phyloP scores from a whole-genome alignment of 1,140 invertebrate species.

The Euwallacea fornicatus region DNA sequence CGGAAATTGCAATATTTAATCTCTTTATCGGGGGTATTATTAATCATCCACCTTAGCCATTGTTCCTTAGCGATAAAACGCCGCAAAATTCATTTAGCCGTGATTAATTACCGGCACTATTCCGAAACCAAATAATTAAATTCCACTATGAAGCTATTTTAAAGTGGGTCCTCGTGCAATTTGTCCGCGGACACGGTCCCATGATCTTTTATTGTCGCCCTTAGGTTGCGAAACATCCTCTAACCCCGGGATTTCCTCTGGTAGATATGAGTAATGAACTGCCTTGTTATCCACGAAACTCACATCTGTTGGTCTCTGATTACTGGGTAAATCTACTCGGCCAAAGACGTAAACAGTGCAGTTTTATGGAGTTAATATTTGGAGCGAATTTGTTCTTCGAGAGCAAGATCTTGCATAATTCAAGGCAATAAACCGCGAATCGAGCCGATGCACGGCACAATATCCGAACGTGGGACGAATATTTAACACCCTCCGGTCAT shows the following conservation, averaged over 20 bases:
- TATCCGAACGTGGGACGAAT: conserved; percentile 9
- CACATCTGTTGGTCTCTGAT: conserved; percentile 37
- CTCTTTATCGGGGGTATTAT: conserved; percentile 33
- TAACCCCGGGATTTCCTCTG: conserved; percentile 21
- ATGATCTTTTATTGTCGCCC: conserved; percentile 35
- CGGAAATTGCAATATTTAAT: conserved; percentile 36
- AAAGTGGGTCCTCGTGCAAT: conserved; percentile 16
- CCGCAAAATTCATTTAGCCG: conserved; percentile 28
- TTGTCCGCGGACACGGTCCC: conserved; percentile 11
- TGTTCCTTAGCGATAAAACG: conserved; percentile 35
- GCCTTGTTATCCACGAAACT: conserved; percentile 37
- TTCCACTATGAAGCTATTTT: neutral
- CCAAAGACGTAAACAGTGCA: conserved; percentile 2
- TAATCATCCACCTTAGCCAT: conserved; percentile 33
- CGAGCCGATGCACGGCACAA: conserved; percentile 3
- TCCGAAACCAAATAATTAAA: conserved; percentile 9
- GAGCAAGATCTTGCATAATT: conserved; percentile 1
- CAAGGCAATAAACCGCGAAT: conserved; percentile 12
- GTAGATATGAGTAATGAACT: conserved; percentile 38
- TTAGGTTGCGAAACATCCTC: conserved; percentile 33
- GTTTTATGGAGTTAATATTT: conserved; percentile 5
- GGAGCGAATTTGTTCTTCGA: neutral
- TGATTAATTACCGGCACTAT: conserved; percentile 25
- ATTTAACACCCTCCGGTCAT: conserved; percentile 11
- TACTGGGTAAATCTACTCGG: conserved; percentile 29